Evolutionary conservation across 2,888 invertebrate species (phyloP).

Genomic region (Cabera pusaria): DNA sequence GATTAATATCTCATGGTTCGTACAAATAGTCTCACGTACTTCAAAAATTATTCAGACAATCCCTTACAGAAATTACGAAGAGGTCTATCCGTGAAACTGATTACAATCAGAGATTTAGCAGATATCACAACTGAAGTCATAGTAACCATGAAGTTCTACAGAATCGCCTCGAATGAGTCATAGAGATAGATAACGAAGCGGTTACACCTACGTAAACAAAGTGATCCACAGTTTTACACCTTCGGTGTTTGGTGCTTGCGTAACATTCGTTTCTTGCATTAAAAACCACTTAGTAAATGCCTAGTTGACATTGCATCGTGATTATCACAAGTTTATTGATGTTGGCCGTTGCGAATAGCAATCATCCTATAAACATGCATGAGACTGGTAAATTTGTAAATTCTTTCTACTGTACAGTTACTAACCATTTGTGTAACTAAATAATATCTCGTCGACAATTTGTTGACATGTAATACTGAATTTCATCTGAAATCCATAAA

Average conservation of each 20-base stretch:
- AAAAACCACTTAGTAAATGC: constrained; percentile 12
- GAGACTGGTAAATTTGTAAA: too few relatives aligned
- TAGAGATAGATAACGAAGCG: constrained; percentile 19
- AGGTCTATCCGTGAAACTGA: constrained; percentile 5
- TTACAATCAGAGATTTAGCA: constrained; percentile 18
- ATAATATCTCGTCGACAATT: too few relatives aligned
- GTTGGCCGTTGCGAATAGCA: too few relatives aligned
- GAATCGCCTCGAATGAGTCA: constrained; percentile 22
- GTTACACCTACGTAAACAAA: constrained; percentile 27
- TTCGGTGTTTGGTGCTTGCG: not conserved
- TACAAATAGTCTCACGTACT: constrained; percentile 16
- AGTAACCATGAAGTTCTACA: constrained; percentile 9
- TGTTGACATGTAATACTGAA: too few relatives aligned
- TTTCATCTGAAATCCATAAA: too few relatives aligned
- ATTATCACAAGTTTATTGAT: constrained; percentile 13
- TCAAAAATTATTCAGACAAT: constrained; percentile 15
- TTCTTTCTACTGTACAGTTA: too few relatives aligned
- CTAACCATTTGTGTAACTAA: too few relatives aligned
- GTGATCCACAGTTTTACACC: constrained; percentile 6
- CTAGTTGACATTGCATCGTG: constrained; percentile 8
- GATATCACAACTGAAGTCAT: too few relatives aligned
- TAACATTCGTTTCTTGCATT: constrained; percentile 16
- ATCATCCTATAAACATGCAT: too few relatives aligned
- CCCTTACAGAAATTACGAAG: not conserved
- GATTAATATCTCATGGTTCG: too few relatives aligned